Base-by-base conservation (phyloP, 2,113 vertebrate species). In the Tor tambroides region DNA sequence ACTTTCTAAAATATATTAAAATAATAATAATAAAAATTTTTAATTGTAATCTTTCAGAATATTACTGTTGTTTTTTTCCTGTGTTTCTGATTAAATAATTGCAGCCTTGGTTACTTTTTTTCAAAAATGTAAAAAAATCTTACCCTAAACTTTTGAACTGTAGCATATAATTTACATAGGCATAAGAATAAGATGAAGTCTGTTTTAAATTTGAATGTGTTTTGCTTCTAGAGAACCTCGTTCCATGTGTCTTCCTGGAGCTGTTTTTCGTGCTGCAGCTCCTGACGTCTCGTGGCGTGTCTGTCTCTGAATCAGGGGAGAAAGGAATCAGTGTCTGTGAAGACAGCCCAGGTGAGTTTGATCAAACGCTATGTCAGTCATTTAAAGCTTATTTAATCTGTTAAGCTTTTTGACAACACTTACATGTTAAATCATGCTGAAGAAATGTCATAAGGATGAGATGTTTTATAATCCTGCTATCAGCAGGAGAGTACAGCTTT, bases 181-280 rank as follows among this genome's bases (percentile, higher is more conserved):
- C 14, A 3, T 30, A 67, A 43, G 8, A 21, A 21, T 72, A 54
- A 21, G 26, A 17, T 28, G 23, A 26, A 14, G 8, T 77, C 26
- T 54, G 46, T 19, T 77, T 51, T 23, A 80, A 80, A 17, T n/a
- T 61, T 71, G 1, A 19, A 54, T 67, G 43, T 41, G 75, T 21
- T 0, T 90, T 85, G 90, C 49, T 91, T 88, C 2, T 92, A 99
- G 98, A 97, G 93, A 99, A 99, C 90, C 89, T 99, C 6, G 98
- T 99, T 87, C 97, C 98, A 84, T 99, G 97, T 91, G 96, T 99
- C 90, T 98, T 99, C 89, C 89, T 98, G 95, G 98, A 99, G 95
- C 95, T 99, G 43, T 99, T 98, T 94, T 99, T 99, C 90, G 94
- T 98, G 89, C 94, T 99, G 91, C 98, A 99, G 90, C 92, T 99